Conservation (phyloP, 2,888 invertebrate genomes). For the Microdon myrmicae region DNA sequence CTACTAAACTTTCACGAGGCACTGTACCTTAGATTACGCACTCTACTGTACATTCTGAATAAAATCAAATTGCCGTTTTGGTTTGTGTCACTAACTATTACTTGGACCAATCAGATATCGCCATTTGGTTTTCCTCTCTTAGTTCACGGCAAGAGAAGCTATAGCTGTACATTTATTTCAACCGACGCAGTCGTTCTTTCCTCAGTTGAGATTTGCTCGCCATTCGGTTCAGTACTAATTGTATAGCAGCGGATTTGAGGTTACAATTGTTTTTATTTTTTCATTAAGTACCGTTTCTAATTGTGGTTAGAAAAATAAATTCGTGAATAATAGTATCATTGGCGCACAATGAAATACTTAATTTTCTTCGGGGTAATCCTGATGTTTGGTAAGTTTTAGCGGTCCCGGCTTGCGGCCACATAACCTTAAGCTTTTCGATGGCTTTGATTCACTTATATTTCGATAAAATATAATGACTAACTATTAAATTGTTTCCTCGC, state of each 20-base stretch:
- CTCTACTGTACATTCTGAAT: too few relatives aligned
- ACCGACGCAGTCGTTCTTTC: too few relatives aligned
- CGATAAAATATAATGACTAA: background rate
- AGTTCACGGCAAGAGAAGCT: conserved; percentile 19
- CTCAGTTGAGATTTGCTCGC: conserved; percentile 17
- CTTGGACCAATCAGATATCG: conserved; percentile 60
- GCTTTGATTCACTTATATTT: background rate
- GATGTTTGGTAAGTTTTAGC: conserved; percentile 58
- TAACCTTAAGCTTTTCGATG: conserved; percentile 42
- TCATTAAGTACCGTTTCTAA: too few relatives aligned
- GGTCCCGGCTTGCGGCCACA: conserved; percentile 37
- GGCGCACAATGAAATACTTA: conserved; percentile 59
- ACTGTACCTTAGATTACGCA: too few relatives aligned
- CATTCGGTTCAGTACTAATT: too few relatives aligned
- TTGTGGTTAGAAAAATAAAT: conserved; percentile 9
- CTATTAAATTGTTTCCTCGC: conserved; percentile 7
- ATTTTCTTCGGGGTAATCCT: conserved; percentile 60
- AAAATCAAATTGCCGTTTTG: too few relatives aligned
- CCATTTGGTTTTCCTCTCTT: conserved; percentile 55
- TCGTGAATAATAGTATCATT: conserved; percentile 8
- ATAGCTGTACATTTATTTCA: background rate
- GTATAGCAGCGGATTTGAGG: too few relatives aligned
- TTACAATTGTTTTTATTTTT: too few relatives aligned
- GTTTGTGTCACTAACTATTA: conserved; percentile 43
- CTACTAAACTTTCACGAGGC: too few relatives aligned